Conservation (phyloP, 2,113 vertebrate genomes). For the Grallaria varia region DNA sequence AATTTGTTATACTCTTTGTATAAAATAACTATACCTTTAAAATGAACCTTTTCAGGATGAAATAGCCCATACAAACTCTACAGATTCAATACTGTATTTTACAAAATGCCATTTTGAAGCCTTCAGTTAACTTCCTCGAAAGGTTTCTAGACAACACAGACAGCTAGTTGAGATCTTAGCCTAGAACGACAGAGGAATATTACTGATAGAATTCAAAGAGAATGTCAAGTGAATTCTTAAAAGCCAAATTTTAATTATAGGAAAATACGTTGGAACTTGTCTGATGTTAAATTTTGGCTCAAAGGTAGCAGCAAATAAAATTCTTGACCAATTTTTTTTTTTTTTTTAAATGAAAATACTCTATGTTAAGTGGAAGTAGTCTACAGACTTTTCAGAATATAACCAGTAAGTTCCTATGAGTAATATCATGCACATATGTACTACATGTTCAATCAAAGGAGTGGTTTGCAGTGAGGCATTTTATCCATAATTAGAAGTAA, state of each 20-base stretch:
- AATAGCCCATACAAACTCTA: background rate
- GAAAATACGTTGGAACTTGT: background rate
- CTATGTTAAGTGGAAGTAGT: background rate
- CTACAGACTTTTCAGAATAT: background rate
- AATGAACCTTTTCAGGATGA: background rate
- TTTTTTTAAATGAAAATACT: background rate
- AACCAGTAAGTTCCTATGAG: background rate
- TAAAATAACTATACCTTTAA: background rate
- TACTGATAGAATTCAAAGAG: background rate
- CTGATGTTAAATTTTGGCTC: background rate
- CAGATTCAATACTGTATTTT: background rate
- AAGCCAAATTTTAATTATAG: background rate
- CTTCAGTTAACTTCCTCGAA: background rate
- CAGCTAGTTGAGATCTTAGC: background rate
- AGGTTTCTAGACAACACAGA: background rate
- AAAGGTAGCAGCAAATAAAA: background rate
- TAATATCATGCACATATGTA: background rate
- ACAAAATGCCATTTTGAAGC: background rate
- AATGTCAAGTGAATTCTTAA: background rate
- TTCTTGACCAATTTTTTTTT: background rate
- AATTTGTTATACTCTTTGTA: background rate
- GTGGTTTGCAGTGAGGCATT: background rate
- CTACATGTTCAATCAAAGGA: background rate
- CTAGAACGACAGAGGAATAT: background rate
- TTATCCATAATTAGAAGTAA: background rate